A percentile compares a stretch with the other conserved stretches of the same genome.
phyloP scores from a whole-genome alignment of 2,797 vertebrate species.

The Rhinoraja longicauda region DNA sequence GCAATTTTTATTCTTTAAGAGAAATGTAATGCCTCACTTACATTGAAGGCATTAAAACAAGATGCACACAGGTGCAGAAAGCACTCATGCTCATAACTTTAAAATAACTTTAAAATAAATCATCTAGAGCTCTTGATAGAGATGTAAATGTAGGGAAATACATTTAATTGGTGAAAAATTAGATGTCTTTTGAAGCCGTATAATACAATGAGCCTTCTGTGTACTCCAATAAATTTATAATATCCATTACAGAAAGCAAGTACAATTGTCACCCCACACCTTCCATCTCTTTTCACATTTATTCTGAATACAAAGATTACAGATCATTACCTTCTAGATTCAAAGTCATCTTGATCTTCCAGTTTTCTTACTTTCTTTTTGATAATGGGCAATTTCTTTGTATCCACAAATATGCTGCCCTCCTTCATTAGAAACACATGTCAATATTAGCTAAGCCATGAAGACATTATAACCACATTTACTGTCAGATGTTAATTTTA shows the following conservation, averaged over 20 bases:
- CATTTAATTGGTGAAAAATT: neutral
- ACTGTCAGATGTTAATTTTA: neutral
- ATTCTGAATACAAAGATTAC: neutral
- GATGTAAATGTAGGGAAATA: neutral
- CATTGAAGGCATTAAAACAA: neutral
- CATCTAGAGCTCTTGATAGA: neutral
- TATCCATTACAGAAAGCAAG: neutral
- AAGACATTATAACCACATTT: neutral
- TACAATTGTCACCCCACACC: neutral
- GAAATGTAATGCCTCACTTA: too few relatives aligned
- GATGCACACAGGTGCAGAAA: neutral
- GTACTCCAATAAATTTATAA: neutral
- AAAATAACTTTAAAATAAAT: slow-evolving; percentile 8
- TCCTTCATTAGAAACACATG: slow-evolving; percentile 60
- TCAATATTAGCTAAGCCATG: neutral
- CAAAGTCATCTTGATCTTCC: slow-evolving; percentile 90
- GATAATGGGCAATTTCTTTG: slow-evolving; percentile 85
- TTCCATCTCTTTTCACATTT: neutral
- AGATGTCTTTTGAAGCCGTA: neutral
- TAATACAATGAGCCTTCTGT: neutral
- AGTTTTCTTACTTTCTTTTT: slow-evolving; percentile 96
- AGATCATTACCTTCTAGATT: slow-evolving; percentile 80
- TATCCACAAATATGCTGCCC: slow-evolving; percentile 90
- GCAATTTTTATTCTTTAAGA: too few relatives aligned
- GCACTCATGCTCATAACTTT: neutral